Evolutionary conservation across 30 jellyfish, hydroid and myxozoan species (phyloP).

Genomic region (Aurelia aurita): DNA sequence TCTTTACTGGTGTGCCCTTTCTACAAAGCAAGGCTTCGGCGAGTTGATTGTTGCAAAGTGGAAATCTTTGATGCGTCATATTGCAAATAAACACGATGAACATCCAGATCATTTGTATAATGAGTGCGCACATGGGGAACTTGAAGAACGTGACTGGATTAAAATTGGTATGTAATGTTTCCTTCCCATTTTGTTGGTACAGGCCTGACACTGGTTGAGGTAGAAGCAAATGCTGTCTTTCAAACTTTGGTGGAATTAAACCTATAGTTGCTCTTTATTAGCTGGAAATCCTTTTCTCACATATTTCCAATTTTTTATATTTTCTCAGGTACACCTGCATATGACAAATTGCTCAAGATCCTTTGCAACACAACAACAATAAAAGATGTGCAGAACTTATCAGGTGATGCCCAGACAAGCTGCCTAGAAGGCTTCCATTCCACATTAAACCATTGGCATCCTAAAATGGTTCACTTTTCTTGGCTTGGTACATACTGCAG

Average conservation of each 20-base stretch:
- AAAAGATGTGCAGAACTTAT: slow-evolving; percentile 16
- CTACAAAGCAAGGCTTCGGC: slow-evolving; percentile 58
- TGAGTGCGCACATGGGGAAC: slow-evolving; percentile 19
- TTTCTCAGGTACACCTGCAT: slow-evolving; percentile 42
- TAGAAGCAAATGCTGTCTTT: not conserved
- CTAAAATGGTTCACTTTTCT: slow-evolving; percentile 15
- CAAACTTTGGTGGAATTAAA: slow-evolving; percentile 13
- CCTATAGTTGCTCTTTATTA: not conserved
- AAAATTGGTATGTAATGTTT: slow-evolving; percentile 4
- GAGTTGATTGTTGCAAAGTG: slow-evolving; percentile 44
- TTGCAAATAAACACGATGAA: slow-evolving; percentile 32
- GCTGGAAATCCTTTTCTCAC: not conserved
- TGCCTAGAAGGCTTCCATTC: slow-evolving; percentile 32
- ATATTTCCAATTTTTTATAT: not conserved
- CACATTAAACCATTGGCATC: slow-evolving; percentile 25
- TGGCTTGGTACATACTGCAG: slow-evolving; percentile 15
- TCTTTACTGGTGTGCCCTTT: slow-evolving; percentile 39
- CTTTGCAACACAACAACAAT: not conserved
- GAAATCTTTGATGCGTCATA: slow-evolving; percentile 32
- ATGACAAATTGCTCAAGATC: slow-evolving; percentile 26
- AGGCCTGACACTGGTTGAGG: slow-evolving; percentile 10
- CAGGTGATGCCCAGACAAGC: slow-evolving; percentile 37
- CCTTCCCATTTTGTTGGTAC: not conserved
- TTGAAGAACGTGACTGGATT: slow-evolving; percentile 26
- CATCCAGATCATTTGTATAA: slow-evolving; percentile 14